Conservation (phyloP, 2,113 vertebrate species). For the Phalacrocorax pelagicus region DNA sequence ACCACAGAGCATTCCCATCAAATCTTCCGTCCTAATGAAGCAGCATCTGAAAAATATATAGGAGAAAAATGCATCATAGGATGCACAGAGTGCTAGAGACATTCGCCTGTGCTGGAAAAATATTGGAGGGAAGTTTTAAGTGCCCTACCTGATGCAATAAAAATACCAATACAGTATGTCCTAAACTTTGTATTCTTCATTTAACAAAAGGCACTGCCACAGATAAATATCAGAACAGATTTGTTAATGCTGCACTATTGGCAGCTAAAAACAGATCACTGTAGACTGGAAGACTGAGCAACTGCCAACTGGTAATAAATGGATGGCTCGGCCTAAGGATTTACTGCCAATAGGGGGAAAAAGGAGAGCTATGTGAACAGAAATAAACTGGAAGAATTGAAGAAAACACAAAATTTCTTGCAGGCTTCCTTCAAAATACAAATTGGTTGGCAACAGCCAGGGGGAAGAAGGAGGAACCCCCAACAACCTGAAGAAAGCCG, state of each 20-base stretch:
- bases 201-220: constrained; percentile 57
- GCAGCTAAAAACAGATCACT: constrained; percentile 62
- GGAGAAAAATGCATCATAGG: not conserved
- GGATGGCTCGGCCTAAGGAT: constrained; percentile 56
- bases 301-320: constrained; percentile 59
- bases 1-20: not conserved
- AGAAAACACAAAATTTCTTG: constrained; percentile 32
- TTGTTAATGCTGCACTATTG: constrained; percentile 68
- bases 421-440: constrained; percentile 17
- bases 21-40: not conserved
- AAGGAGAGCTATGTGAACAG: constrained; percentile 12
- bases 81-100: not conserved
- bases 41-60: not conserved
- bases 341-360: constrained; percentile 48
- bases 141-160: constrained; percentile 7
- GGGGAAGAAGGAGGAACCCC: not conserved
- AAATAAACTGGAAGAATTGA: constrained; percentile 31
- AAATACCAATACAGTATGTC: constrained; percentile 11
- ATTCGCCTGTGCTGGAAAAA: not conserved
- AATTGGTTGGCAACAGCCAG: not conserved
- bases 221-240: constrained; percentile 66
- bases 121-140: constrained; percentile 23
- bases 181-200: constrained; percentile 55
- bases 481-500: not conserved
- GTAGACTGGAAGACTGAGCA: constrained; percentile 37